A percentile compares a stretch with the other conserved stretches of the same genome.
Evolutionary conservation across 2,113 vertebrate species (phyloP).

Genomic region (Campylomormyrus numenius): DNA sequence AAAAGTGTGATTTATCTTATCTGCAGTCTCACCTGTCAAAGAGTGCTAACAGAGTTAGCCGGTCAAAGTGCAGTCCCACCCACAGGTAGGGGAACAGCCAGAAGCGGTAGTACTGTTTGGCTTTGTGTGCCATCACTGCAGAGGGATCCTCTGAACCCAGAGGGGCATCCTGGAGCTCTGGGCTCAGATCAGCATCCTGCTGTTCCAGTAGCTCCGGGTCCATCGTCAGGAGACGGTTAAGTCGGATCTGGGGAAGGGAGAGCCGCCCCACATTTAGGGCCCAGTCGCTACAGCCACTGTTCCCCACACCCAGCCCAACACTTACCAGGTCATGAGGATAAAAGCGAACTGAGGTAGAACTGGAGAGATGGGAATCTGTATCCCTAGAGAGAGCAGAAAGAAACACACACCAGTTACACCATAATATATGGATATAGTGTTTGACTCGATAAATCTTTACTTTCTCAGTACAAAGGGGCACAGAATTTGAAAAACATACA

Average conservation of each 20-base stretch:
- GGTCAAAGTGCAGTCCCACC: slow-evolving; percentile 94
- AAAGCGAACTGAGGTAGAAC: slow-evolving; percentile 99
- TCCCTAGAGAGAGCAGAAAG: slow-evolving; percentile 70
- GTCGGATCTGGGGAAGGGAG: slow-evolving; percentile 86
- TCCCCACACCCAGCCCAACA: neutral
- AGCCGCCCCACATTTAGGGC: slow-evolving; percentile 60
- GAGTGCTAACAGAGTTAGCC: slow-evolving; percentile 90
- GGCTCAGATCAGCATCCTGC: slow-evolving; percentile 87
- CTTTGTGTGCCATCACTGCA: slow-evolving; percentile 62
- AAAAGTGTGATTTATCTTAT: neutral
- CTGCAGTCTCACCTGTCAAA: slow-evolving; percentile 79
- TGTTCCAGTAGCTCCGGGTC: slow-evolving; percentile 92
- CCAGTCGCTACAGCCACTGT: neutral
- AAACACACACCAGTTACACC: slow-evolving; percentile 18
- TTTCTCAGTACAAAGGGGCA: neutral
- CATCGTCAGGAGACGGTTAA: slow-evolving; percentile 89
- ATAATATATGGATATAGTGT: slow-evolving; percentile 17
- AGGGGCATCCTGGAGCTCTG: slow-evolving; percentile 83
- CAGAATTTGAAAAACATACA: neutral
- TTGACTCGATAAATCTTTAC: neutral
- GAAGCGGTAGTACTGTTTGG: slow-evolving; percentile 91
- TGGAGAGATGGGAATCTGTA: slow-evolving; percentile 97
- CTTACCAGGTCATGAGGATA: slow-evolving; percentile 99
- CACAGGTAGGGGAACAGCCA: slow-evolving; percentile 92
- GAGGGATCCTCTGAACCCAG: slow-evolving; percentile 67